Evolutionary conservation across 2,113 vertebrate species (phyloP).

Genomic region (Oryzias curvinotus): DNA sequence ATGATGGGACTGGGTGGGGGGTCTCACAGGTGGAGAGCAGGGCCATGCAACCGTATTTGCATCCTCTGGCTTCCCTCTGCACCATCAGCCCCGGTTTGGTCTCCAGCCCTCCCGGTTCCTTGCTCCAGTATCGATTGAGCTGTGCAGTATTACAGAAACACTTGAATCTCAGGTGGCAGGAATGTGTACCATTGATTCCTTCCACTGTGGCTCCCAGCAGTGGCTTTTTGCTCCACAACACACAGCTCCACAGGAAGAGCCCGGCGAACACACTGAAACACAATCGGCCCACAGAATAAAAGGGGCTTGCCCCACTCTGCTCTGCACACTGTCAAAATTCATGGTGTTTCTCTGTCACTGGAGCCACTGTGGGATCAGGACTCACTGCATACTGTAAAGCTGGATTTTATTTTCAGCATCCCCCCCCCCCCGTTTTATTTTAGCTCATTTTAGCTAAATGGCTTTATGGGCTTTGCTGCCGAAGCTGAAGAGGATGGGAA

Average conservation of each 20-base stretch:
- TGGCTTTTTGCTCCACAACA: constrained; percentile 73
- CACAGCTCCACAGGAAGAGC: constrained; percentile 65
- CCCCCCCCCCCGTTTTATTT: constrained; percentile 57
- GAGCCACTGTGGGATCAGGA: constrained; percentile 9
- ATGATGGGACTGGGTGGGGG: not conserved
- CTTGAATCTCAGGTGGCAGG: constrained; percentile 86
- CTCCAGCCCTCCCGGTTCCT: constrained; percentile 57
- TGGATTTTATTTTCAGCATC: constrained; percentile 35
- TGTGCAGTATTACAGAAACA: constrained; percentile 82
- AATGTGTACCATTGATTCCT: constrained; percentile 84
- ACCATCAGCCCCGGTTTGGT: constrained; percentile 60
- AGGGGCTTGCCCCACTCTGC: constrained; percentile 53
- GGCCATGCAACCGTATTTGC: constrained; percentile 27
- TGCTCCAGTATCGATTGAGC: constrained; percentile 84
- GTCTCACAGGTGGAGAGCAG: constrained; percentile 10
- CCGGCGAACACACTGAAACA: constrained; percentile 56
- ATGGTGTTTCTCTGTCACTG: constrained; percentile 35
- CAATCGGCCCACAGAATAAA: constrained; percentile 49
- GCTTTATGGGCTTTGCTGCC: constrained; percentile 62
- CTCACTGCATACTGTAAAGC: constrained; percentile 56
- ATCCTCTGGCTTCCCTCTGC: constrained; percentile 50
- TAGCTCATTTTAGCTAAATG: constrained; percentile 69
- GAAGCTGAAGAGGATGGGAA: constrained; percentile 46
- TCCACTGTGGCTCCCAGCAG: constrained; percentile 73
- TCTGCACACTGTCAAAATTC: constrained; percentile 72